Evolutionary conservation across 64 coral and sea anemone species (phyloP).

Genomic region (Montipora foliosa): DNA sequence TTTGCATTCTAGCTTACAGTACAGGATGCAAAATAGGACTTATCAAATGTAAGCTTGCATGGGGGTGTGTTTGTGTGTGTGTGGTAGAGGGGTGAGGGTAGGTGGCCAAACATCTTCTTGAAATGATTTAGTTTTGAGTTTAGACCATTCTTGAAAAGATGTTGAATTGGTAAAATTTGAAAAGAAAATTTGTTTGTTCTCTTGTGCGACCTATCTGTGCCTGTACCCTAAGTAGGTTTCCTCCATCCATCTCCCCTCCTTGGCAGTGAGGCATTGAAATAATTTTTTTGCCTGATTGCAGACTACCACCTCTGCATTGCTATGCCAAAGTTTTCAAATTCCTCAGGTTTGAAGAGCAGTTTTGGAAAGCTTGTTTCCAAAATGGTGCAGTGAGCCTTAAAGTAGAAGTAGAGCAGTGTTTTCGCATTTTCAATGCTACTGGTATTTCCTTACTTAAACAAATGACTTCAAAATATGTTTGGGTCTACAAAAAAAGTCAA

Average conservation of each 20-base stretch:
- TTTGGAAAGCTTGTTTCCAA: neutral
- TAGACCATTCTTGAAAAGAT: neutral
- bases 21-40: neutral
- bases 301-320: slow-evolving; percentile 1
- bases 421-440: neutral
- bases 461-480: slow-evolving; percentile 11
- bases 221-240: neutral
- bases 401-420: slow-evolving; percentile 8
- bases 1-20: neutral
- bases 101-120: neutral
- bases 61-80: neutral
- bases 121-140: neutral
- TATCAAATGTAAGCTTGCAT: neutral
- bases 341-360: neutral
- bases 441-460: neutral
- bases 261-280: neutral
- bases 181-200: neutral
- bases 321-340: slow-evolving; percentile 8
- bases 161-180: neutral
- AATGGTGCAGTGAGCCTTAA: neutral
- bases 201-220: neutral
- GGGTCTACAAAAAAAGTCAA: neutral
- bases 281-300: neutral
- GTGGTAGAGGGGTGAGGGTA: neutral
- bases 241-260: neutral